Base-by-base conservation (phyloP, 2,113 vertebrate genomes). In the Suricata suricatta region DNA sequence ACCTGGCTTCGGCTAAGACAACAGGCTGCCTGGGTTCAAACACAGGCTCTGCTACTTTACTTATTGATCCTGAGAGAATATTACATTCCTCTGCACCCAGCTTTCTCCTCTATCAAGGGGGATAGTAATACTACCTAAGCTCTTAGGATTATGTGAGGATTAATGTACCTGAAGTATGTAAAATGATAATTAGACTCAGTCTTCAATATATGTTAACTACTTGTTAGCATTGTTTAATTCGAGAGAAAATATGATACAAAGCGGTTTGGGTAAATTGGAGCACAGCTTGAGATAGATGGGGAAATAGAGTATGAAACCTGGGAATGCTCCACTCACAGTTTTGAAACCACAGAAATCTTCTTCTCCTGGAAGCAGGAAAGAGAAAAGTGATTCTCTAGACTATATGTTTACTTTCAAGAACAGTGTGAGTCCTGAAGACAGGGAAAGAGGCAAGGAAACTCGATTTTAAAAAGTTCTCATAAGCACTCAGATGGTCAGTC, bases 101-200 rank as follows among this genome's bases (percentile, higher is more conserved):
- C 6, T n/a, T n/a, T n/a, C n/a, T n/a, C n/a, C n/a, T n/a, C n/a
- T n/a, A n/a, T n/a, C n/a, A n/a, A n/a, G n/a, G n/a, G n/a, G n/a
- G n/a, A n/a, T n/a, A n/a, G n/a, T n/a, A n/a, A n/a, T n/a, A n/a
- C n/a, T n/a, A n/a, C n/a, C n/a, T n/a, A n/a, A n/a, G 0, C 13
- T 19, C 0, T 8, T 38, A 71, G 7, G 1, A 4, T 66, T 50
- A 21, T 2, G 0, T 64, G 54, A 90, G 0, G 5, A 79, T n/a
- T 29, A 41, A 68, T 66, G 11, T 3, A 57, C 2, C 5, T 35
- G 1, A 47, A 86, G 27, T 31, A 19, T 33, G 0, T 76, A 81
- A 92, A 77, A 11, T 0, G 7, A 1, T 14, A 9, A 27, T 1
- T 47, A 3, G 6, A n/a, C 1, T 33, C 6, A 82, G 11, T 5